Evolutionary conservation across 2,113 vertebrate genomes (phyloP), one percentile per base, ranked within the genome.

Genomic region (Oreochromis spilurus): DNA sequence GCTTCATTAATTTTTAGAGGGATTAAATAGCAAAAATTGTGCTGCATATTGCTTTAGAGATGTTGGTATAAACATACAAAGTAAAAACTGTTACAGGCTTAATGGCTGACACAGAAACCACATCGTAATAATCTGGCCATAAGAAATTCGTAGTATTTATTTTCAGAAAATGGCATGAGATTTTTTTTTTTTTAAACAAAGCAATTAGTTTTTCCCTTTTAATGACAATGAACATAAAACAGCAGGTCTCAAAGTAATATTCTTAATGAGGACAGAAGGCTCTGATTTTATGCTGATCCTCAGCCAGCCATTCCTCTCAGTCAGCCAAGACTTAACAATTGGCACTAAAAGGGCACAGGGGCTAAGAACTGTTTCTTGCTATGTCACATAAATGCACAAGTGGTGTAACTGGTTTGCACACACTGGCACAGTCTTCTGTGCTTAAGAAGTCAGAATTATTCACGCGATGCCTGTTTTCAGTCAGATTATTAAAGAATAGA

Each of bases 201-300:
- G 85, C 86, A 84, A 80, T 87, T 81, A 6, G 24, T 92, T 62
- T 86, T 83, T 78, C 21, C 29, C 26, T 50, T 88, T 88, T 92
- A 91, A 94, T 94, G 87, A 90, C 89, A 89, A 77, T 88, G 79
- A 91, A 81, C 90, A 67, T 90, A 84, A 94, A 92, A 80, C 89
- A 92, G 88, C 87, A 89, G 88, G 87, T 89, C 85, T 80, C 89
- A 86, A 60, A 89, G 70, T 84, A 89, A 84, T 91, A 80, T 83
- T 85, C 50, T 90, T 93, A 94, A 95, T 93, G 88, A 93, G 92
- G 85, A 87, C 86, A 86, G 84, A 87, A 81, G 84, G 88, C 54
- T 90, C 81, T 92, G 82, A 65, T 88, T 91, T 91, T 85, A 89
- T 88, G 82, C 83, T 79, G 80, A 92, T 89, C 77, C 77, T 26